Conservation (phyloP, 2,113 vertebrate species). For the Chloropsis hardwickii region DNA sequence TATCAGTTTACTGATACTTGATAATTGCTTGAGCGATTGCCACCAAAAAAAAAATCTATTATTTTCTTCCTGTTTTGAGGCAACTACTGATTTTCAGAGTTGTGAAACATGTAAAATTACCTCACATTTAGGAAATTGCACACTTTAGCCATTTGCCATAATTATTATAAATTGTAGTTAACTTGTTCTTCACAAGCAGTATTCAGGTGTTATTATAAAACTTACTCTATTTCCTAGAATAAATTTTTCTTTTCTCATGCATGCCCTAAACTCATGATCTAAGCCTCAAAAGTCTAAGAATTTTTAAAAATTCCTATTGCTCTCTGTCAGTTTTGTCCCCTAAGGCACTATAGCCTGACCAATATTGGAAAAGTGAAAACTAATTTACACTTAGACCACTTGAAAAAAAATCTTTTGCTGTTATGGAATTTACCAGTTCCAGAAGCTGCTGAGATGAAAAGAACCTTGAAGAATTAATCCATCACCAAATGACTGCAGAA, state of each 20-base stretch:
- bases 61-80: not conserved
- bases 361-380: not conserved
- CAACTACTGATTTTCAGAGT: not conserved
- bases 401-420: not conserved
- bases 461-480: not conserved
- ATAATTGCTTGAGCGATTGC: not conserved
- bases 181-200: not conserved
- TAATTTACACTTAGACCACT: not conserved
- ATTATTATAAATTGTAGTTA: not conserved
- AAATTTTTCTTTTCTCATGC: not conserved
- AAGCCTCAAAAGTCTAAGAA: not conserved
- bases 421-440: not conserved
- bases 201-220: not conserved
- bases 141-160: not conserved
- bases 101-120: not conserved
- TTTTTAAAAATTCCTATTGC: not conserved
- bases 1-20: not conserved
- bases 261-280: not conserved
- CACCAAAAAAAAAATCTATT: not conserved
- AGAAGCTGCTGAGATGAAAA: not conserved
- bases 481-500: not conserved
- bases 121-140: not conserved
- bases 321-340: not conserved
- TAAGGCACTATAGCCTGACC: not conserved
- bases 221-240: not conserved